Conservation (phyloP, 2,113 vertebrate species). For the Murina feae region DNA sequence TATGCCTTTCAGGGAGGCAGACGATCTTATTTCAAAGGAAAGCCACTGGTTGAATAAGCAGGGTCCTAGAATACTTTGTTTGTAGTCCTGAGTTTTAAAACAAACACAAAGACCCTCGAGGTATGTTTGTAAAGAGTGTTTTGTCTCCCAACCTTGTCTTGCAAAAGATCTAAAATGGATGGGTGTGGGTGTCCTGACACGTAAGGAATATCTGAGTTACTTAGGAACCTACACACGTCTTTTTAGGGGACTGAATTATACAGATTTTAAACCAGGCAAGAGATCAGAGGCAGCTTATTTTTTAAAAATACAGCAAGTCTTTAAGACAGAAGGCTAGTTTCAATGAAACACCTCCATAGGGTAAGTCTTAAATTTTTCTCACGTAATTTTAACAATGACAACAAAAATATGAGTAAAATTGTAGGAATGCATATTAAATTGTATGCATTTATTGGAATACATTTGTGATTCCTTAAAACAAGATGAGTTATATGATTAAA, state of each 20-base stretch:
- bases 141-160: background rate
- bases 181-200: background rate
- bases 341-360: background rate
- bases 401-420: background rate
- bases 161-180: background rate
- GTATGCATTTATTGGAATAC: background rate
- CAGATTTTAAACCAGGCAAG: slow-evolving; percentile 1
- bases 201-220: background rate
- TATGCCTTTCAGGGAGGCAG: slow-evolving; percentile 26
- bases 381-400: background rate
- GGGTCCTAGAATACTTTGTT: slow-evolving; percentile 30
- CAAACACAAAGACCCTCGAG: slow-evolving; percentile 44
- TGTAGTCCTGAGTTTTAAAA: slow-evolving; percentile 44
- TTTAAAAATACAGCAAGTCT: background rate
- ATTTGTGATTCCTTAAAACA: slow-evolving; percentile 24
- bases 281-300: background rate
- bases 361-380: background rate
- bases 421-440: background rate
- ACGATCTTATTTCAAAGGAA: slow-evolving; percentile 45
- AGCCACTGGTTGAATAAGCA: slow-evolving; percentile 27
- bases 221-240: background rate
- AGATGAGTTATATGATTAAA: background rate
- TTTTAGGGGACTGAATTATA: background rate
- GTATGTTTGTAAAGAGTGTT: background rate
- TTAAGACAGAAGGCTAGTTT: background rate